Percentiles rank a stretch among this genome's conserved stretches.
phyloP scores from a whole-genome alignment of 2,888 invertebrate genomes.

The Epirrita christyi region DNA sequence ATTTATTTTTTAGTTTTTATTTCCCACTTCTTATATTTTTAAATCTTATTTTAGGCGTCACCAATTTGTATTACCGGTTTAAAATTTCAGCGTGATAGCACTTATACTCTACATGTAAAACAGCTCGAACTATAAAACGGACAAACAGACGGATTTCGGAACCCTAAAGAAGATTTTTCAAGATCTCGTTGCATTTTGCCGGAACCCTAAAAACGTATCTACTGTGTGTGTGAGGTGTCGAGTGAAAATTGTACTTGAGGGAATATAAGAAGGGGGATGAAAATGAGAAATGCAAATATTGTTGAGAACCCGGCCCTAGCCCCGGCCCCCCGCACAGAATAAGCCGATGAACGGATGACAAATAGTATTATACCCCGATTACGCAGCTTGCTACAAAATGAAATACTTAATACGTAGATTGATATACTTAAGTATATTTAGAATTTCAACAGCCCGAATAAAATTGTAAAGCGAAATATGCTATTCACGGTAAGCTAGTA shows the following conservation, averaged over 20 bases:
- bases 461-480: conserved; percentile 43
- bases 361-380: conserved; percentile 70
- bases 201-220: conserved; percentile 54
- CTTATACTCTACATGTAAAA: too few relatives aligned
- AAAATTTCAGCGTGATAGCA: too few relatives aligned
- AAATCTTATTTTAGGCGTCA: too few relatives aligned
- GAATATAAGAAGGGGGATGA: conserved; percentile 69
- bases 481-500: conserved; percentile 41
- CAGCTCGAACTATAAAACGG: too few relatives aligned
- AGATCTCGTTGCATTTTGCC: conserved; percentile 31
- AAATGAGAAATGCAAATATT: conserved; percentile 82
- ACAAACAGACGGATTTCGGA: too few relatives aligned
- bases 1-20: too few relatives aligned
- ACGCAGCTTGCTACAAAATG: conserved; percentile 51
- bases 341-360: conserved; percentile 73
- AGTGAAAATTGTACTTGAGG: conserved; percentile 70
- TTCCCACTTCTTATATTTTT: too few relatives aligned
- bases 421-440: background rate
- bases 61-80: too few relatives aligned
- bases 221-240: conserved; percentile 50
- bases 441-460: background rate
- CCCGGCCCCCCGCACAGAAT: conserved; percentile 62
- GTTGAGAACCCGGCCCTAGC: conserved; percentile 65
- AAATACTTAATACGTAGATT: conserved; percentile 39
- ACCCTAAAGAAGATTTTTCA: background rate